Percentiles rank a stretch among this genome's conserved stretches.
Conservation (phyloP, 1,140 invertebrate genomes). For the Probaryconus sp. region DNA sequence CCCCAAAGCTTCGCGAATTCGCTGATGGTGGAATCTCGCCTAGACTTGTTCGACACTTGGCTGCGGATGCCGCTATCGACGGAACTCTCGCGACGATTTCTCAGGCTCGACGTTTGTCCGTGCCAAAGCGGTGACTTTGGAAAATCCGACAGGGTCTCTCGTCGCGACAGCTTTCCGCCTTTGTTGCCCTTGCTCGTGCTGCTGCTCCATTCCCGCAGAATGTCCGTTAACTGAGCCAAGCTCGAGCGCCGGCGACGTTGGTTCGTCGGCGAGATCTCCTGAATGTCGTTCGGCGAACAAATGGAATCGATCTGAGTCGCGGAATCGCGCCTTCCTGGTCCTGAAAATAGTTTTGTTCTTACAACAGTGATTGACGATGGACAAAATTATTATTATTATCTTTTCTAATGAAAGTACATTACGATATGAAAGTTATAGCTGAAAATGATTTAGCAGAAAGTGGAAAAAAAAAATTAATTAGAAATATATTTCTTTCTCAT, state of each 20-base stretch:
- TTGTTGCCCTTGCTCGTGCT: conserved; percentile 80
- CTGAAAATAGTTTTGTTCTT: conserved; percentile 53
- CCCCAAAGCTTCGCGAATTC: conserved; percentile 85
- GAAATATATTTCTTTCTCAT: too few relatives aligned
- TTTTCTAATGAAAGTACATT: too few relatives aligned
- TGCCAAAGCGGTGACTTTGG: conserved; percentile 84
- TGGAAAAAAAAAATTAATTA: too few relatives aligned
- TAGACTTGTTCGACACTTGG: conserved; percentile 82
- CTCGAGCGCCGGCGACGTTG: conserved; percentile 88
- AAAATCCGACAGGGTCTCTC: conserved; percentile 92
- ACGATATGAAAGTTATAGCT: too few relatives aligned
- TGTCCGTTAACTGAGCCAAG: conserved; percentile 91
- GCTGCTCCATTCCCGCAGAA: conserved; percentile 90
- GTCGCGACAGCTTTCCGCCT: conserved; percentile 84
- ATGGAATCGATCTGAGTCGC: conserved; percentile 91
- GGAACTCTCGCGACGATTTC: conserved; percentile 88
- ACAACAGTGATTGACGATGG: background rate
- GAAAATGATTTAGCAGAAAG: too few relatives aligned
- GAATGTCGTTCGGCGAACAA: conserved; percentile 85
- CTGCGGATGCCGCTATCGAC: conserved; percentile 90
- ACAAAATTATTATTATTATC: background rate
- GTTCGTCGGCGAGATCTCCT: conserved; percentile 82
- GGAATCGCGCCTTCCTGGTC: conserved; percentile 87
- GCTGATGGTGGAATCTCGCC: conserved; percentile 84
- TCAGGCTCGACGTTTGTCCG: conserved; percentile 78